Conservation (phyloP, 1,140 invertebrate genomes). For the Ostrea edulis region DNA sequence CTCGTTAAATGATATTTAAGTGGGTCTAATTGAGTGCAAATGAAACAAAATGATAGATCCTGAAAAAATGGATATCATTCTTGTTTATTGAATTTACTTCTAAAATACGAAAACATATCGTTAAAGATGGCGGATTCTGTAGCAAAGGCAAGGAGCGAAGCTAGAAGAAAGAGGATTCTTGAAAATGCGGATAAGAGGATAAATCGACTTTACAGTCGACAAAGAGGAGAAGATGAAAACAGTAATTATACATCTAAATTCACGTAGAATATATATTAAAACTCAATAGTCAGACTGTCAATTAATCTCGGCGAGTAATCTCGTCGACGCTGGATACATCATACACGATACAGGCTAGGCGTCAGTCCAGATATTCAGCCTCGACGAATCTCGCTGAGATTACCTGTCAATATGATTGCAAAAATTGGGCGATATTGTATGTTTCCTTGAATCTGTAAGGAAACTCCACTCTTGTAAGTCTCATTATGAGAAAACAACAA, state of each 20-base stretch:
- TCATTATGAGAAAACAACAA: too few species aligned
- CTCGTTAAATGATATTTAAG: neutral
- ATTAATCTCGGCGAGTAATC: neutral
- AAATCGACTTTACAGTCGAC: conserved; percentile 17
- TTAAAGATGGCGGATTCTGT: conserved; percentile 5
- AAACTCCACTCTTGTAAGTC: too few species aligned
- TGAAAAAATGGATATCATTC: neutral
- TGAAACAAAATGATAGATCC: neutral
- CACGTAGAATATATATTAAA: neutral
- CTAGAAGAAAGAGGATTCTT: neutral
- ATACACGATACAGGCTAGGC: neutral
- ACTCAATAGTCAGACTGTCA: neutral
- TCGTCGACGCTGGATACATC: neutral
- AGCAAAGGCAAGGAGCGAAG: conserved; percentile 7
- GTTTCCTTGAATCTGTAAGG: too few species aligned
- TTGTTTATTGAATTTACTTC: neutral
- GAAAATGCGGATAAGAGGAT: conserved; percentile 12
- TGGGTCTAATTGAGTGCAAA: neutral
- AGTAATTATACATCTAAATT: neutral
- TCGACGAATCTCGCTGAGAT: too few species aligned
- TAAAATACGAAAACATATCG: conserved; percentile 6
- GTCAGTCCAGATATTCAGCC: neutral
- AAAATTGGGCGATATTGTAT: too few species aligned
- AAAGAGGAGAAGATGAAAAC: neutral
- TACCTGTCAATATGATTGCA: too few species aligned